Evolutionary conservation across 1,140 invertebrate genomes (phyloP).

Genomic region (Glossosoma conforme): DNA sequence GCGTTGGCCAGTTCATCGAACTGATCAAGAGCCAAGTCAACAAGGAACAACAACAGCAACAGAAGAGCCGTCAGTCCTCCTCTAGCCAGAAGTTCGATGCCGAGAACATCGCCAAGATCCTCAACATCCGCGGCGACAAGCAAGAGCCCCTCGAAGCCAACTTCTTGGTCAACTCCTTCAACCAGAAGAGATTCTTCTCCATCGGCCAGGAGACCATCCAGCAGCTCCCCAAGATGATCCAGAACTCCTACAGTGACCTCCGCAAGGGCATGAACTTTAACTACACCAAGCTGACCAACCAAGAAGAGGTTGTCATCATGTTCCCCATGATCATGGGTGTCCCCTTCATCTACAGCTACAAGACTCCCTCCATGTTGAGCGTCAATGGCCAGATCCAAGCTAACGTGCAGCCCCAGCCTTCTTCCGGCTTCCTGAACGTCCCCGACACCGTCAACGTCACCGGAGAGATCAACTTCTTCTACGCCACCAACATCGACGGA

Average conservation of each 20-base stretch:
- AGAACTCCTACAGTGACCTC: conserved; percentile 36
- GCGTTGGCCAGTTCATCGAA: conserved; percentile 44
- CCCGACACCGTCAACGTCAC: conserved; percentile 35
- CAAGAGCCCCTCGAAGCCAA: conserved; percentile 54
- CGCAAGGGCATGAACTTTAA: conserved; percentile 46
- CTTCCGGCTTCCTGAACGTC: conserved; percentile 24
- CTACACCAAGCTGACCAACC: conserved; percentile 52
- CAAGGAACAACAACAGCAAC: conserved; percentile 31
- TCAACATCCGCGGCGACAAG: conserved; percentile 52
- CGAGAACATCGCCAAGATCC: conserved; percentile 50
- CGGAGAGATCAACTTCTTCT: conserved; percentile 45
- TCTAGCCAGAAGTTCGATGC: conserved; percentile 37
- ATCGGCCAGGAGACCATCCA: conserved; percentile 55
- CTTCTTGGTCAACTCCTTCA: conserved; percentile 42
- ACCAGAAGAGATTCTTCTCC: conserved; percentile 46
- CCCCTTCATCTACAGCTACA: conserved; percentile 58
- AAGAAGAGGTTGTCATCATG: conserved; percentile 51
- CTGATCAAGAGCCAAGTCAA: conserved; percentile 38
- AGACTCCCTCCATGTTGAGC: conserved; percentile 47
- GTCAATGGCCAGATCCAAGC: conserved; percentile 44
- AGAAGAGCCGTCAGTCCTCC: conserved; percentile 19
- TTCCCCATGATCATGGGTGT: conserved; percentile 64
- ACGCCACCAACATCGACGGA: conserved; percentile 49
- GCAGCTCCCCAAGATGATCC: conserved; percentile 38
- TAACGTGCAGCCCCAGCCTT: conserved; percentile 37